Conservation (phyloP, 2,113 vertebrate species). For the Myiozetetes cayanensis region DNA sequence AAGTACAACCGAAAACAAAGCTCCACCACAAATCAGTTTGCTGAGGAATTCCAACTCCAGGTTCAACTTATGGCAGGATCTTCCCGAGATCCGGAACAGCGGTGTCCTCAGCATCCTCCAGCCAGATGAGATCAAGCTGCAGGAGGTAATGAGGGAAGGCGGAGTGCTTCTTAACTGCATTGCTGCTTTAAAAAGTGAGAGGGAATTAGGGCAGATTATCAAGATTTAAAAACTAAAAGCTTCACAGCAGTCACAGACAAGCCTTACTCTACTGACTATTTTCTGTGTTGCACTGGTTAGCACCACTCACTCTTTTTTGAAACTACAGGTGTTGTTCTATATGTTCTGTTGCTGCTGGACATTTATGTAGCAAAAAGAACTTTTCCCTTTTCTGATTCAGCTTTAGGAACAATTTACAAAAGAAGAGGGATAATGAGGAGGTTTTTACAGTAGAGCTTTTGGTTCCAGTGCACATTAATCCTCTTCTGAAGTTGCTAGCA, state of each 20-base stretch:
- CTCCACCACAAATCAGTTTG: slow-evolving; percentile 75
- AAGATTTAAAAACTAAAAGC: background rate
- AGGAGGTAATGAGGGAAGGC: slow-evolving; percentile 81
- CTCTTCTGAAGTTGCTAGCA: background rate
- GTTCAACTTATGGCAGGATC: slow-evolving; percentile 94
- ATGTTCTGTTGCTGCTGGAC: background rate
- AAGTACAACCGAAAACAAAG: slow-evolving; percentile 55
- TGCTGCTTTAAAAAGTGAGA: background rate
- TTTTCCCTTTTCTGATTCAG: background rate
- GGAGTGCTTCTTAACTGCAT: background rate
- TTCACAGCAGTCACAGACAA: background rate
- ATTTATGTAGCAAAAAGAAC: background rate
- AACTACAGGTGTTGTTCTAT: background rate
- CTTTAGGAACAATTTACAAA: background rate
- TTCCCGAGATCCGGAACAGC: slow-evolving; percentile 85
- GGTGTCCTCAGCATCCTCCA: slow-evolving; percentile 82
- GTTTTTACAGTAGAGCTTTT: background rate
- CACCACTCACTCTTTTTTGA: background rate
- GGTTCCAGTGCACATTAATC: background rate
- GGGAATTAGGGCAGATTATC: background rate
- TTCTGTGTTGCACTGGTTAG: background rate
- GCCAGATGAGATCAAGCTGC: slow-evolving; percentile 87
- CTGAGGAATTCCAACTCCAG: slow-evolving; percentile 78
- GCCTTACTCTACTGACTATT: background rate
- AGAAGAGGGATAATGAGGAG: background rate